These are phyloP conservation scores for Drosophila tsacasi DNA, from an alignment of 1,140 invertebrate genomes.

Conservation along the genomic window DNA sequence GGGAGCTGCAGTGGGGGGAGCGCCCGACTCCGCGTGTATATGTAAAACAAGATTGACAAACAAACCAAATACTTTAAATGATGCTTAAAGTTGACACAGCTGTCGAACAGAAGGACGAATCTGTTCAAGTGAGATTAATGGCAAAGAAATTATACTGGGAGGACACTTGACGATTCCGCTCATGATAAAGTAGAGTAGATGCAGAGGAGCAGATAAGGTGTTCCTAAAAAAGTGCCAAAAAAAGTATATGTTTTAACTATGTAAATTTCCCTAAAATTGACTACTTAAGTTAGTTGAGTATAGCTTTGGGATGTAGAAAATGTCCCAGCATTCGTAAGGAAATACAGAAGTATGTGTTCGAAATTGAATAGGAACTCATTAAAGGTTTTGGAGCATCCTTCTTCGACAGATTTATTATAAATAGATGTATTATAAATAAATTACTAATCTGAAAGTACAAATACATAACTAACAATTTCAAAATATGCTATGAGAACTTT, in stretches of 20 bases:
- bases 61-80: slow-evolving; percentile 58
- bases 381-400: not conserved
- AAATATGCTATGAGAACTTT: too few relatives aligned
- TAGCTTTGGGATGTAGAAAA: not conserved
- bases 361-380: too few relatives aligned
- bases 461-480: too few relatives aligned
- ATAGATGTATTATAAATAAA: too few relatives aligned
- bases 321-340: not conserved
- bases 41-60: slow-evolving; percentile 61
- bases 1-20: not conserved
- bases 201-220: not conserved
- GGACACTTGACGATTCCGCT: slow-evolving; percentile 3
- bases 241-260: not conserved
- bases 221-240: not conserved
- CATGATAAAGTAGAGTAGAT: not conserved
- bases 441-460: not conserved
- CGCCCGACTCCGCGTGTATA: slow-evolving; percentile 24
- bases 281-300: not conserved
- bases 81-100: slow-evolving; percentile 58
- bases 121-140: slow-evolving; percentile 48
- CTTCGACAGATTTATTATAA: not conserved
- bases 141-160: slow-evolving; percentile 24
- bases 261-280: not conserved
- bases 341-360: not conserved
- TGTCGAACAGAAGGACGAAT: slow-evolving; percentile 26